phyloP scores from a whole-genome alignment of 2,888 invertebrate species.

The Argynnis bischoffii region DNA sequence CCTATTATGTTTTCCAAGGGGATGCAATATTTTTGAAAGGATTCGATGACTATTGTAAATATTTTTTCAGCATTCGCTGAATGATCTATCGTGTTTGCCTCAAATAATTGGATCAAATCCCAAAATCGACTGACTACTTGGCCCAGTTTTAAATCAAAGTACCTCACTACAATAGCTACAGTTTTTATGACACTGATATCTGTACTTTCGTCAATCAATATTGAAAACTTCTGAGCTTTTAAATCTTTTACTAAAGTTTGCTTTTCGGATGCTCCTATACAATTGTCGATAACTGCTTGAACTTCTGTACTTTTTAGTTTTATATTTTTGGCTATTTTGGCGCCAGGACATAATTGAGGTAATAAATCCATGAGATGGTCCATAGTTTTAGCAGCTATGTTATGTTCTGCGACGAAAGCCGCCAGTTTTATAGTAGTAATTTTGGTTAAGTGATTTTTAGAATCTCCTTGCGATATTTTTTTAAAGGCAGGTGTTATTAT shows the following conservation, averaged over 20 bases:
- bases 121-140: no score
- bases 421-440: no score
- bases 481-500: no score
- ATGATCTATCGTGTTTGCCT: no score
- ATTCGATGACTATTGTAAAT: slow-evolving; percentile 18
- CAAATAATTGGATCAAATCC: no score
- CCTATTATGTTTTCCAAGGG: slow-evolving; percentile 36
- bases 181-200: background rate
- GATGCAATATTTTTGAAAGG: slow-evolving; percentile 33
- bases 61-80: background rate
- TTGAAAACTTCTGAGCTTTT: slow-evolving; percentile 8
- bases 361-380: slow-evolving; percentile 35
- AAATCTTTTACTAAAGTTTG: slow-evolving; percentile 2
- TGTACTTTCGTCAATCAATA: slow-evolving; percentile 2
- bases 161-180: background rate
- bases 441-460: no score
- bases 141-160: background rate
- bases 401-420: no score
- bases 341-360: slow-evolving; percentile 26
- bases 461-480: no score
- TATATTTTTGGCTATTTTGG: slow-evolving; percentile 30
- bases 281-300: slow-evolving; percentile 17
- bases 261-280: slow-evolving; percentile 14
- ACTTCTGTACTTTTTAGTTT: slow-evolving; percentile 34
- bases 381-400: no score